Evolutionary conservation across 2,113 vertebrate genomes (phyloP).

Genomic region (Sialia sialis): DNA sequence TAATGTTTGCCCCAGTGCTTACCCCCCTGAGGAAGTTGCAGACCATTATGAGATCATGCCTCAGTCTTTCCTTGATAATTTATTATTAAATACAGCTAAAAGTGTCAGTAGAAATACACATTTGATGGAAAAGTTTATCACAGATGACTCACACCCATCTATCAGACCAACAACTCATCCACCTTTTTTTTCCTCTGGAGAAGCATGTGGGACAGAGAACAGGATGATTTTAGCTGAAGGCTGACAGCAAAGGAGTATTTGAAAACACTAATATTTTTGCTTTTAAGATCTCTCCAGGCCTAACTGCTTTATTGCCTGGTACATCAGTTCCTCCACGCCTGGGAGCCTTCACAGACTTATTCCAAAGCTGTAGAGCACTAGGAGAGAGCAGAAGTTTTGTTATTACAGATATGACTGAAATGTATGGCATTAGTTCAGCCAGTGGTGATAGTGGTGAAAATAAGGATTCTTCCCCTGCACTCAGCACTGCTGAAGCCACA

Average conservation of each 20-base stretch:
- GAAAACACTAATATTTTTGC: background rate
- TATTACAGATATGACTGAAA: background rate
- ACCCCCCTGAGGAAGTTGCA: background rate
- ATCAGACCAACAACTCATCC: background rate
- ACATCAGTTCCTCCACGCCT: rapidly evolving
- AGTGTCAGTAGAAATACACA: background rate
- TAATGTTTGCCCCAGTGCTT: background rate
- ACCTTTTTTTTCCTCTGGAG: background rate
- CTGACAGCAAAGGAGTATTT: background rate
- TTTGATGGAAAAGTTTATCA: background rate
- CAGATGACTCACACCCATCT: background rate
- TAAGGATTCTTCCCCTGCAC: background rate
- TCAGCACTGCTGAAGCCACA: background rate
- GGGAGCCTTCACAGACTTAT: background rate
- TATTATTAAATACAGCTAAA: background rate
- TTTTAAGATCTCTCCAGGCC: background rate
- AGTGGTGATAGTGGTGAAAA: background rate
- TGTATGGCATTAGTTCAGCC: rapidly evolving
- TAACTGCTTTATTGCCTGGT: background rate
- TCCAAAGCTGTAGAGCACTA: background rate
- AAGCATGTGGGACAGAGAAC: background rate
- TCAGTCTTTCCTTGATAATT: background rate
- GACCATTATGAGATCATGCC: rapidly evolving
- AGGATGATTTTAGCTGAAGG: background rate
- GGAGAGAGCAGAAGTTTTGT: background rate